phyloP scores from a whole-genome alignment of 2,888 invertebrate species.

The Hydrotaea cyrtoneurina region DNA sequence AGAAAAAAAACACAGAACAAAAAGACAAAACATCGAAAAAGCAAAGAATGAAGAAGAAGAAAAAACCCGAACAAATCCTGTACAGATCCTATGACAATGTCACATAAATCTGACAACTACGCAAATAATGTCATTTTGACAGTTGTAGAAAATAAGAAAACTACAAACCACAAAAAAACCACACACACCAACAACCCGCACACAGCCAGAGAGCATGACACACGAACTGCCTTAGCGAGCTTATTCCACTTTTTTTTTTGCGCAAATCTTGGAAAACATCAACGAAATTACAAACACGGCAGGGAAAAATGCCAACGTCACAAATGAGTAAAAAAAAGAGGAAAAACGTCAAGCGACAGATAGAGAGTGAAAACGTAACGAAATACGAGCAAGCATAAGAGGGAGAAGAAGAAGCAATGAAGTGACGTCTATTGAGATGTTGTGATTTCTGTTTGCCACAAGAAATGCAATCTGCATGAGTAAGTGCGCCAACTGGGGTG shows the following conservation, averaged over 20 bases:
- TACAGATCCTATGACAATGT: constrained; percentile 65
- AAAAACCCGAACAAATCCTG: constrained; percentile 58
- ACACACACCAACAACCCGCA: neutral
- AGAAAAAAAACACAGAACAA: neutral
- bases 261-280: neutral
- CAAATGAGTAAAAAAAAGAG: neutral
- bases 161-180: constrained; percentile 4
- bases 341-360: neutral
- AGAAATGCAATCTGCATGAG: neutral
- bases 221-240: neutral
- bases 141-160: constrained; percentile 48
- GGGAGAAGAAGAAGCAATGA: neutral
- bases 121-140: constrained; percentile 69
- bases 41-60: neutral
- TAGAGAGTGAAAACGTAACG: constrained; percentile 14
- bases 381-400: neutral
- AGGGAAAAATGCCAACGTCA: neutral
- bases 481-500: neutral
- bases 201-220: neutral
- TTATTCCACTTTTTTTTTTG: constrained; percentile 12
- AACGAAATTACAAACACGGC: neutral
- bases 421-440: neutral
- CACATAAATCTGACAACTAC: constrained; percentile 72
- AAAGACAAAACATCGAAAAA: neutral
- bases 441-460: neutral